Conservation (phyloP, 2,888 invertebrate genomes). For the Xestia rhomboidea region DNA sequence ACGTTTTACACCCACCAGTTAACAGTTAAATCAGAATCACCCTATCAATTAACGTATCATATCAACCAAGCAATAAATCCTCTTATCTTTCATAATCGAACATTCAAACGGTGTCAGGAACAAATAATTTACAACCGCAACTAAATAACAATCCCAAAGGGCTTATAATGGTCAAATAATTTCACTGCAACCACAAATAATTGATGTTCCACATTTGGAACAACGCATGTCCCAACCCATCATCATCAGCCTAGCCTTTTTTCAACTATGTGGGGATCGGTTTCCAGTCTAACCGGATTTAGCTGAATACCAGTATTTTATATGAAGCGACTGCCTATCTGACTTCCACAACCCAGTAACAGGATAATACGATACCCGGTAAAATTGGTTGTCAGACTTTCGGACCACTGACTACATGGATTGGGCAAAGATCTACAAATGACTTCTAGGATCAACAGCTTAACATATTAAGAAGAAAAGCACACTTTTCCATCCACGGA, state of each 20-base stretch:
- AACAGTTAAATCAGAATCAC: no score
- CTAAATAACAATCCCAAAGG: conserved; percentile 54
- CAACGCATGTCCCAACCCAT: background rate
- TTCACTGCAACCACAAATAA: conserved; percentile 30
- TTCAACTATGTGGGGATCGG: background rate
- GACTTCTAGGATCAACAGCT: background rate
- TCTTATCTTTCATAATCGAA: conserved; percentile 51
- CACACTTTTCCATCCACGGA: background rate
- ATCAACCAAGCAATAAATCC: conserved; percentile 51
- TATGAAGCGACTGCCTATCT: background rate
- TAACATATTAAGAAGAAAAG: no score
- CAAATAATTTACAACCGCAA: conserved; percentile 55
- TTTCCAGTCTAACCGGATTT: background rate
- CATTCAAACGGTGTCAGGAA: conserved; percentile 43
- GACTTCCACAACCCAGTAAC: background rate
- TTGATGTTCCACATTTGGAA: background rate
- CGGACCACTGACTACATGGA: background rate
- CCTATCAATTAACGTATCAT: conserved; percentile 34
- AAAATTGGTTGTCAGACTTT: background rate
- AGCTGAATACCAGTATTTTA: background rate
- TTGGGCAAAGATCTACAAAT: background rate
- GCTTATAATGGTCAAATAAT: conserved; percentile 51
- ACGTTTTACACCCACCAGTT: no score
- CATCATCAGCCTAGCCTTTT: background rate
- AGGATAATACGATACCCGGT: background rate